These are phyloP conservation scores for Neria commutata DNA, from an alignment of 2,888 invertebrate species.

Conservation along the genomic window DNA sequence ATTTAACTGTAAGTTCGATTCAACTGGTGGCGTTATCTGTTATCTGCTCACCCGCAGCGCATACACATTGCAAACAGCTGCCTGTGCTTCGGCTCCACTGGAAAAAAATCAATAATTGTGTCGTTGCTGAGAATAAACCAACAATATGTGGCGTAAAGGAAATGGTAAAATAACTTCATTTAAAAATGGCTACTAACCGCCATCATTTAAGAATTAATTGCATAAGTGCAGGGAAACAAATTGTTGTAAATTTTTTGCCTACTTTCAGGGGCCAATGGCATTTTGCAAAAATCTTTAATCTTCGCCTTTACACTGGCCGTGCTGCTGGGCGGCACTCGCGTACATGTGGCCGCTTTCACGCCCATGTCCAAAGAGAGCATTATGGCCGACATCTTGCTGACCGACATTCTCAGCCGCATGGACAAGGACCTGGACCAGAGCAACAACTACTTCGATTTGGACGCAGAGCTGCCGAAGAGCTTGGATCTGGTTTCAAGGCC, in stretches of 20 bases:
- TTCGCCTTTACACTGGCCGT: constrained; percentile 25
- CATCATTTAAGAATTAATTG: not conserved
- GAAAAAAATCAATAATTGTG: constrained; percentile 31
- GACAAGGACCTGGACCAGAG: constrained; percentile 72
- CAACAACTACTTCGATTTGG: constrained; percentile 62
- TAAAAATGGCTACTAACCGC: not conserved
- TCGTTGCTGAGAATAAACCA: constrained; percentile 3
- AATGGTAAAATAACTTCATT: constrained; percentile 21
- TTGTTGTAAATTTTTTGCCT: not conserved
- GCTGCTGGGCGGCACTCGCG: constrained; percentile 25
- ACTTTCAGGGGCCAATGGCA: constrained; percentile 4
- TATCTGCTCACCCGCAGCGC: constrained; percentile 3
- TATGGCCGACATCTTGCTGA: constrained; percentile 74
- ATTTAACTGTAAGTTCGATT: not conserved
- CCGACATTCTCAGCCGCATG: constrained; percentile 80
- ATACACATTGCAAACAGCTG: constrained; percentile 11
- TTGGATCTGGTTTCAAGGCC: constrained; percentile 64
- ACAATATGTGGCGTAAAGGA: constrained; percentile 21
- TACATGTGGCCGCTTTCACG: not conserved
- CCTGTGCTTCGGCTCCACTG: not conserved
- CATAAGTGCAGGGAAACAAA: not conserved
- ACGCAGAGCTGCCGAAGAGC: constrained; percentile 51
- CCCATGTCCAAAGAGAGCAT: constrained; percentile 66
- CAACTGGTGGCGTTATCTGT: not conserved
- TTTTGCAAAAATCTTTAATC: not conserved